phyloP scores from a whole-genome alignment of 2,888 invertebrate genomes.

The Seladonia tumulorum region DNA sequence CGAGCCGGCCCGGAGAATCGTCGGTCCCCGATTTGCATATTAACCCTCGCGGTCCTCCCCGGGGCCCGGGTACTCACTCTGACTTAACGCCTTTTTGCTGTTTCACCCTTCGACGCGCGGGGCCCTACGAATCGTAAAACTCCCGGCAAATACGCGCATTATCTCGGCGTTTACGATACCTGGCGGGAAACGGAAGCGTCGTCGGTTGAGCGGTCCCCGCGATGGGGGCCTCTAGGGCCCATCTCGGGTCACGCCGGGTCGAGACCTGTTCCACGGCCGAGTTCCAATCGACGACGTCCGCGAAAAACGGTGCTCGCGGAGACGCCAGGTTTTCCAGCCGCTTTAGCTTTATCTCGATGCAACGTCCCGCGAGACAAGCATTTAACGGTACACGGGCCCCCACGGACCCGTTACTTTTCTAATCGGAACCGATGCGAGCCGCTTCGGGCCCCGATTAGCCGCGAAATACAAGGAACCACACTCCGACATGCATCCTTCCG shows the following conservation, averaged over 20 bases:
- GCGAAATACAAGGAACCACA: conserved; percentile 67
- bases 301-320: conserved; percentile 13
- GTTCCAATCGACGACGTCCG: conserved; percentile 3
- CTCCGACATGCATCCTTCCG: conserved; percentile 59
- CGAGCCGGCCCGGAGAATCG: conserved; percentile 7
- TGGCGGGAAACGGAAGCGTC: conserved; percentile 30
- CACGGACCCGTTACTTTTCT: conserved; percentile 66
- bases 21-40: conserved; percentile 78
- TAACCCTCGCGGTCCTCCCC: conserved; percentile 70
- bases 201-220: conserved; percentile 17
- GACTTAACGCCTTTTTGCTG: conserved; percentile 82
- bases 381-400: conserved; percentile 64
- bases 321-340: conserved; percentile 16
- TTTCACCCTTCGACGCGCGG: conserved; percentile 27
- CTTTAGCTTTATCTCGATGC: conserved; percentile 60
- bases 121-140: conserved; percentile 53
- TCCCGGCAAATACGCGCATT: conserved; percentile 60
- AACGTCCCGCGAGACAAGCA: conserved; percentile 48
- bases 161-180: conserved; percentile 33
- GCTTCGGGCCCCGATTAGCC: conserved; percentile 61
- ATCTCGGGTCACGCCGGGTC: not conserved
- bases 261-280: not conserved
- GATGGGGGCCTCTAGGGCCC: conserved; percentile 40
- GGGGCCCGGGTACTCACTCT: conserved; percentile 76
- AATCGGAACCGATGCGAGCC: conserved; percentile 64